Evolutionary conservation across 2,113 vertebrate genomes (phyloP), one percentile per base, ranked within the genome.

Genomic region (Sula dactylatra): DNA sequence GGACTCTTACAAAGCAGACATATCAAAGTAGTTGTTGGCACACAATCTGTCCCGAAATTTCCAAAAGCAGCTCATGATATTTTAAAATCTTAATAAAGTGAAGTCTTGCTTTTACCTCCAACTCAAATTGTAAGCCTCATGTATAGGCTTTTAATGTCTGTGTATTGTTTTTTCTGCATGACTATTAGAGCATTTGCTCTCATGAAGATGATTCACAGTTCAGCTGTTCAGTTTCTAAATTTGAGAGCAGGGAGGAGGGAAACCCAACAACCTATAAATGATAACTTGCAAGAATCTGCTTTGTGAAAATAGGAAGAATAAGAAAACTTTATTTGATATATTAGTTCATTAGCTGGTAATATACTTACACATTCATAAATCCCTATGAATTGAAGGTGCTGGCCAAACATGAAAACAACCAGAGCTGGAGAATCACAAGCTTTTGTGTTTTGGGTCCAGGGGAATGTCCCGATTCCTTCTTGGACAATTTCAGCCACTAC

Each of bases 191-290:
- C 67, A 50, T 36, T 77, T 83, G 44, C 69, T 84, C 67, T 70
- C 56, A 76, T 71, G 78, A 74, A 90, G 47, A 54, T 90, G 83
- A 95, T 83, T 93, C 91, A 87, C 73, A 65, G 55, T 64, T 93
- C 83, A 80, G 67, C 78, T 93, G 87, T 70, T 84, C 52, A 13
- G 20, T 65, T 87, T 69, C 87, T 74, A 90, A 90, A 87, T 80
- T 58, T 42, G 61, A 47, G 44, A 58, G 58, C 34, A 8, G 69
- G 81, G 89, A 89, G 90, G 74, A 81, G 52, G 66, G 89, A 81
- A 92, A 86, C 64, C 76, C 62, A 93, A 52, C 82, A 83, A 54
- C 49, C 55, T 71, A 42, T 58, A 86, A 93, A 47, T 44, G 44
- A 69, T 34, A 70, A 44, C 22, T 79, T 74, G n/a, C 40, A 82